phyloP scores from a whole-genome alignment of 1,140 invertebrate species.

The Phymorhynchus buccinoides region DNA sequence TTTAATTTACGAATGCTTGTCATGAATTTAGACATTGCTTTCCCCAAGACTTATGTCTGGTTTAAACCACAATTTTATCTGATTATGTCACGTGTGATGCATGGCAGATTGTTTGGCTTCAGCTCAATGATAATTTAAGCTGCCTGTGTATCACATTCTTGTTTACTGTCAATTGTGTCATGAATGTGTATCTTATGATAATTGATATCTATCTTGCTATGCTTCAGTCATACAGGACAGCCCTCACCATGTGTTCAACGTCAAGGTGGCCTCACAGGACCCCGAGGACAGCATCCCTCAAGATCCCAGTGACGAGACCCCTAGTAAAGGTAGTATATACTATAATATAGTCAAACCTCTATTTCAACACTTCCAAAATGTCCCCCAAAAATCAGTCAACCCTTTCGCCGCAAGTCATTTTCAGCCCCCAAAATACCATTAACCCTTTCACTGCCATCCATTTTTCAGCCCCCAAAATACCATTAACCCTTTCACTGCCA shows the following conservation, averaged over 20 bases:
- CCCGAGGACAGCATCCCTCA: conserved; percentile 41
- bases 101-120: too few relatives aligned
- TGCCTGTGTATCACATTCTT: neutral
- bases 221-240: conserved; percentile 1
- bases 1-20: too few relatives aligned
- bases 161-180: neutral
- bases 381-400: neutral
- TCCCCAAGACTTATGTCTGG: too few relatives aligned
- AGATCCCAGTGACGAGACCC: neutral
- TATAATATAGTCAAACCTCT: neutral
- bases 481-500: neutral
- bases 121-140: neutral
- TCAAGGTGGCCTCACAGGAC: conserved; percentile 70
- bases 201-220: neutral
- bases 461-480: neutral
- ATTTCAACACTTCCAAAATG: neutral
- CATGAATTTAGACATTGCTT: too few relatives aligned
- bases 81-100: too few relatives aligned
- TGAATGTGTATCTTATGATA: too few relatives aligned
- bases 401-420: too few relatives aligned
- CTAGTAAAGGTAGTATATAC: neutral
- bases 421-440: neutral
- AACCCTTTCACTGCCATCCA: neutral
- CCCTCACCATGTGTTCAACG: conserved; percentile 81
- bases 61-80: too few relatives aligned